Evolutionary conservation across 2,888 invertebrate species (phyloP).

Genomic region (Colostygia pectinataria): DNA sequence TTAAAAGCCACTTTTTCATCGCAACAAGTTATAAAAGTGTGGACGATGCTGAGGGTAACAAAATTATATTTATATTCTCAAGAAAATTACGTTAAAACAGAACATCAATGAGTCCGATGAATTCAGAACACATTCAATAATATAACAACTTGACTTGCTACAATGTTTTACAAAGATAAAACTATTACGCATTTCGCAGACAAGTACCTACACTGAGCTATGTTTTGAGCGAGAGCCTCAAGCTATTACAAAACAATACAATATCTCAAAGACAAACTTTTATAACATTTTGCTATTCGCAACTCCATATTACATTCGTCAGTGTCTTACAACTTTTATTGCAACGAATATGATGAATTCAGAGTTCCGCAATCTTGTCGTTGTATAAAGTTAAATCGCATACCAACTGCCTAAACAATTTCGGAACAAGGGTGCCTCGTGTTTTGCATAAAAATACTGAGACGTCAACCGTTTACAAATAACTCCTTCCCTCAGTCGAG

Average conservation of each 20-base stretch:
- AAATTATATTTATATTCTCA: neutral
- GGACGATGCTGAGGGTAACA: neutral
- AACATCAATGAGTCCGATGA: neutral
- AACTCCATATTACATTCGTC: conserved; percentile 73
- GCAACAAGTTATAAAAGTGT: neutral
- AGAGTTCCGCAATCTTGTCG: conserved; percentile 59
- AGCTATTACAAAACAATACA: conserved; percentile 60
- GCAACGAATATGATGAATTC: conserved; percentile 68
- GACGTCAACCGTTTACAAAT: conserved; percentile 78
- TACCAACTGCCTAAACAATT: conserved; percentile 71
- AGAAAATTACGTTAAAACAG: neutral
- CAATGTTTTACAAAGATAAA: too few relatives aligned
- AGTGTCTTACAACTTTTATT: conserved; percentile 78
- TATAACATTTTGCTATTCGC: conserved; percentile 54
- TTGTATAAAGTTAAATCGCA: conserved; percentile 64
- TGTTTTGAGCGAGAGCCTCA: conserved; percentile 43
- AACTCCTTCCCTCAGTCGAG: conserved; percentile 65
- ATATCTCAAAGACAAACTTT: conserved; percentile 58
- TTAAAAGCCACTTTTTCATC: conserved; percentile 1
- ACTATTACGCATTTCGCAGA: conserved; percentile 11
- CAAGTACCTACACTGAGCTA: conserved; percentile 28
- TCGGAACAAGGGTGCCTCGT: conserved; percentile 62
- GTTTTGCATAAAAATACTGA: conserved; percentile 76
- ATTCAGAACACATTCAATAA: too few relatives aligned
- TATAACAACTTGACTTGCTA: too few relatives aligned